Evolutionary conservation across 2,797 vertebrate genomes (phyloP).

Genomic region (Chloroceryle inda): DNA sequence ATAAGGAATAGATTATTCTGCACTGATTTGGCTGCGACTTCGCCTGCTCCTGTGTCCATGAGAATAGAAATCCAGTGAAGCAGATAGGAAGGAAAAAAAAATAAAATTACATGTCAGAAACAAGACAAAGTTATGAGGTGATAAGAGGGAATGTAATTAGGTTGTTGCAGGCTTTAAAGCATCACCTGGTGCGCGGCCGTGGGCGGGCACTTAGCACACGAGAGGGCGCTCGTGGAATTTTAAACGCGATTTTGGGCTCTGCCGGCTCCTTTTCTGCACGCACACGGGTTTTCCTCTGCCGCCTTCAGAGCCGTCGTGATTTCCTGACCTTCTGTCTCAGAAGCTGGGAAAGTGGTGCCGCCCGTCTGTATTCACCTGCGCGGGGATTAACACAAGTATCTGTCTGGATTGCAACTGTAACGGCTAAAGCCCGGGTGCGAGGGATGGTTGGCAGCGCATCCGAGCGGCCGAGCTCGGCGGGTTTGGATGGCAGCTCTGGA

Average conservation of each 20-base stretch:
- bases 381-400: neutral
- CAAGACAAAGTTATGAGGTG: neutral
- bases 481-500: neutral
- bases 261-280: neutral
- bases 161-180: neutral
- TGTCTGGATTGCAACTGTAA: neutral
- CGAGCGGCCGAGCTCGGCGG: neutral
- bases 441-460: neutral
- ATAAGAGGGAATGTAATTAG: neutral
- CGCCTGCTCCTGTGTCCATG: neutral
- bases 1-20: conserved; percentile 16
- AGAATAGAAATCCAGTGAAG: neutral
- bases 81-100: neutral
- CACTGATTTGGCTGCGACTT: conserved; percentile 19
- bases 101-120: conserved; percentile 1
- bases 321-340: neutral
- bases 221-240: conserved; percentile 79
- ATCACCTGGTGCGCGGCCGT: too few species aligned
- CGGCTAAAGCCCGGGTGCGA: neutral
- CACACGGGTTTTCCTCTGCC: neutral
- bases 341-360: neutral
- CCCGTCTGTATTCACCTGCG: neutral
- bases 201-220: conserved; percentile 23
- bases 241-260: neutral
- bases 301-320: neutral